Percentiles rank a stretch among this genome's conserved stretches.
These are phyloP conservation scores for Hirtodrosophila confusa DNA, from an alignment of 2,888 invertebrate species.

Conservation along the genomic window DNA sequence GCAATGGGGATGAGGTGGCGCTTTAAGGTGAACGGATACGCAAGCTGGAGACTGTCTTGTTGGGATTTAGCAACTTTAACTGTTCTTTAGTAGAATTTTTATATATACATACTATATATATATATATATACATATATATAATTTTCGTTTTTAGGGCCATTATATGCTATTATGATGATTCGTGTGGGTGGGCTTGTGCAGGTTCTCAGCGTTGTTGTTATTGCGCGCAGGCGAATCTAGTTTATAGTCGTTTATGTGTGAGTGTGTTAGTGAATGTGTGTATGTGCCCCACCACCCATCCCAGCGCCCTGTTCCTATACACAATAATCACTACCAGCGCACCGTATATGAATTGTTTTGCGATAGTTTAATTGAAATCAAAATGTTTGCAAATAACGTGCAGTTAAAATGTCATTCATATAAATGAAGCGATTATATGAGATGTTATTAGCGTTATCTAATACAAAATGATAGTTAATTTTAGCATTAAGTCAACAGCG, in stretches of 20 bases:
- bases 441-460: slow-evolving; percentile 38
- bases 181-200: slow-evolving; percentile 8
- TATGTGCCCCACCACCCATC: slow-evolving; percentile 9
- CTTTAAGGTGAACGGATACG: slow-evolving; percentile 55
- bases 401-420: slow-evolving; percentile 39
- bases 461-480: slow-evolving; percentile 43
- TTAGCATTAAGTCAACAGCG: slow-evolving; percentile 28
- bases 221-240: slow-evolving; percentile 24
- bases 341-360: slow-evolving; percentile 38
- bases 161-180: slow-evolving; percentile 1
- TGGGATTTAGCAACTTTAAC: slow-evolving; percentile 1
- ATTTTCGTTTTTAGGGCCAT: slow-evolving; percentile 5
- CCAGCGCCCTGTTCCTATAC: slow-evolving; percentile 6
- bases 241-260: slow-evolving; percentile 15
- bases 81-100: slow-evolving; percentile 28
- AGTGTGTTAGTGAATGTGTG: slow-evolving; percentile 13
- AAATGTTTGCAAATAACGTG: slow-evolving; percentile 32
- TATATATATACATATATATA: background rate
- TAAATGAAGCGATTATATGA: slow-evolving; percentile 39
- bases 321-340: slow-evolving; percentile 24
- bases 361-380: slow-evolving; percentile 61
- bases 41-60: background rate
- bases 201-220: slow-evolving; percentile 39
- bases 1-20: slow-evolving; percentile 80
- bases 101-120: background rate